Evolutionary conservation across 2,797 vertebrate species (phyloP).

Genomic region (Enteromius thamalakanensis): DNA sequence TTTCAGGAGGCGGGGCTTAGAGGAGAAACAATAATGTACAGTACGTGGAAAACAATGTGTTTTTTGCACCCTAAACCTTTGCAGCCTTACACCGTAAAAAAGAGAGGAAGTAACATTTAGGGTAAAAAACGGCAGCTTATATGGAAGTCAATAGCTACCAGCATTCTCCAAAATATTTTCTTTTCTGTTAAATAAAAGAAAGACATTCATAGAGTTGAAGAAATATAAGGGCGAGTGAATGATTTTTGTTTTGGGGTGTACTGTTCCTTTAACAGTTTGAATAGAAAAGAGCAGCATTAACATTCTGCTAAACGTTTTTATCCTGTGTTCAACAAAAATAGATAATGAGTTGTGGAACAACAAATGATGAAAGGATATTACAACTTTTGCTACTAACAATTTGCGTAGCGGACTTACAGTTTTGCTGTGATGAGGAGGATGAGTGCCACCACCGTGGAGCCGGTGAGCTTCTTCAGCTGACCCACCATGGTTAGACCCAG

Average conservation of each 20-base stretch:
- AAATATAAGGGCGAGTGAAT: too few species aligned
- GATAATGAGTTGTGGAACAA: too few species aligned
- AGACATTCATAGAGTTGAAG: neutral
- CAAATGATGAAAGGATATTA: neutral
- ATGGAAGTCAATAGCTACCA: too few species aligned
- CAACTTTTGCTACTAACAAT: neutral
- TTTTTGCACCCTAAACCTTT: too few species aligned
- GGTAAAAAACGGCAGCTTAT: too few species aligned
- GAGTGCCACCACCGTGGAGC: conserved; percentile 88
- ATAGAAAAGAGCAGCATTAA: neutral
- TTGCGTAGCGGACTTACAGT: conserved; percentile 84
- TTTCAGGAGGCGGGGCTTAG: too few species aligned
- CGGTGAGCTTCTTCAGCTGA: conserved; percentile 89
- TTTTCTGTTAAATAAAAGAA: neutral
- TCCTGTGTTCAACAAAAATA: neutral
- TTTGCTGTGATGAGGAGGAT: conserved; percentile 96
- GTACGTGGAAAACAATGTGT: too few species aligned
- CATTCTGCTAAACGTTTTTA: neutral
- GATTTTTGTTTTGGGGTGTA: too few species aligned
- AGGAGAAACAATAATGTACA: too few species aligned
- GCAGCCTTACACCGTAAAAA: too few species aligned
- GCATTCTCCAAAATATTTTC: too few species aligned
- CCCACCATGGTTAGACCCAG: conserved; percentile 97
- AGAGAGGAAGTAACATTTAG: too few species aligned
- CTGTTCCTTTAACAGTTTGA: neutral